Base-by-base conservation (phyloP, 30 jellyfish, hydroid and myxozoan species). In the Aurelia aurita region DNA sequence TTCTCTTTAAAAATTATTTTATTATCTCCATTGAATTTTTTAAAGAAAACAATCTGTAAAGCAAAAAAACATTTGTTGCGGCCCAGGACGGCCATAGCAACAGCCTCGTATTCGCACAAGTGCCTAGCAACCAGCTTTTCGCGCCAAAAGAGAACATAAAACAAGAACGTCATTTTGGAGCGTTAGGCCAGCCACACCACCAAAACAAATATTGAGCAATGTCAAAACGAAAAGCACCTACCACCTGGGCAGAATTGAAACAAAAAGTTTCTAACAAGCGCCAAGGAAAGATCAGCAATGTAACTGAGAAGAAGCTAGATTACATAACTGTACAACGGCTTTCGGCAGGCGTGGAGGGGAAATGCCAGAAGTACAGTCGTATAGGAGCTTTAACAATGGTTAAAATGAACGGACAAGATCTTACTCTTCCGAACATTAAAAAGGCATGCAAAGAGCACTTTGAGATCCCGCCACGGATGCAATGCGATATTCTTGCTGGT, bases 321-420 rank as follows among this genome's bases (percentile, higher is more conserved):
- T 72, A 27, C 20, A 19, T 72, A 46, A 72, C 84, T 22, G 69
- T 72, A 20, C 84, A 72, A 12, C 69, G 69, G 69, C 64, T 72
- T 27, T 72, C 53, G 39, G 58, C 84, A 26, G 58, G 39, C 20
- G 84, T 46, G 16, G 54, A 72, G 84, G 84, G 84, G 20, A 72
- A 39, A 49, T 72, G 69, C 39, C 69, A 72, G 31, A 45, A 72
- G 20, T 72, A 45, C 60, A 25, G 72, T 72, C 71, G 84, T 27
- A 72, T 45, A 11, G 84, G 69, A 44, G 69, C 84, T 21, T 43
- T 72, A 20, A 72, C 58, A 72, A 72, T 72, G 84, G 84, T 72
- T 26, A n/a, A 47, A 28, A 46, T 72, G n/a, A 72, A 39, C 6
- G 69, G 69, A 49, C 69, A 54, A 19, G 60, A 45, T 39, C 39